A percentile compares a stretch with the other conserved stretches of the same genome.
Conservation (phyloP, 2,888 invertebrate genomes). For the Hirtodrosophila alboralis region DNA sequence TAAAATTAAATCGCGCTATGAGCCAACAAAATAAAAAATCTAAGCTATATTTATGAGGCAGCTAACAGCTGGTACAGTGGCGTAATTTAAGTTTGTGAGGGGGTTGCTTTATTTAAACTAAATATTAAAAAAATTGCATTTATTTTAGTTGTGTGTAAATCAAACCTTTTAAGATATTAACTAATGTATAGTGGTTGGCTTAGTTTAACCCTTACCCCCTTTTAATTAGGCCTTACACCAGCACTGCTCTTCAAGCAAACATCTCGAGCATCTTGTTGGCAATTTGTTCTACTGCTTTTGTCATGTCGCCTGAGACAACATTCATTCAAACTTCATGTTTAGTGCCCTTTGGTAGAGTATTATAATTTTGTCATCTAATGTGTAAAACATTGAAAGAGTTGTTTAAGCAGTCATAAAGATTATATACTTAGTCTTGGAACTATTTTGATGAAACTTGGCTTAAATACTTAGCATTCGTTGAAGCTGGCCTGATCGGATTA, state of each 20-base stretch:
- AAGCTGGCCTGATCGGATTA: too few species aligned
- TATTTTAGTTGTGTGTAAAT: too few species aligned
- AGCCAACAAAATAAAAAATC: constrained; percentile 15
- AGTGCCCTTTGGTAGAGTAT: too few species aligned
- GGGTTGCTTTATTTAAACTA: not conserved
- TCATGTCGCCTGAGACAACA: constrained; percentile 37
- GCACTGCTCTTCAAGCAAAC: constrained; percentile 26
- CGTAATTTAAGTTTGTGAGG: constrained; percentile 1
- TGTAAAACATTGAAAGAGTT: too few species aligned
- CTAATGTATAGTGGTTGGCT: not conserved
- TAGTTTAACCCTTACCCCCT: constrained; percentile 1
- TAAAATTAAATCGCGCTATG: constrained; percentile 53
- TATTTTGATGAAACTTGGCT: too few species aligned
- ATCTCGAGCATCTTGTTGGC: constrained; percentile 30
- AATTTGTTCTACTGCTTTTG: constrained; percentile 46
- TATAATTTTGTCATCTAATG: too few species aligned
- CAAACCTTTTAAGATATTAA: too few species aligned
- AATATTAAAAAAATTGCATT: too few species aligned
- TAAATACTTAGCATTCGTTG: too few species aligned
- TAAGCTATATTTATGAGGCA: constrained; percentile 46
- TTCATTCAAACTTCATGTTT: constrained; percentile 57
- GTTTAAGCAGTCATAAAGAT: too few species aligned
- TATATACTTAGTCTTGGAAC: too few species aligned
- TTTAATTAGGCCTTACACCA: not conserved
- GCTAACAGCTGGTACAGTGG: constrained; percentile 22